Base-by-base conservation (phyloP, 1,140 invertebrate genomes). In the Drosophila orena region DNA sequence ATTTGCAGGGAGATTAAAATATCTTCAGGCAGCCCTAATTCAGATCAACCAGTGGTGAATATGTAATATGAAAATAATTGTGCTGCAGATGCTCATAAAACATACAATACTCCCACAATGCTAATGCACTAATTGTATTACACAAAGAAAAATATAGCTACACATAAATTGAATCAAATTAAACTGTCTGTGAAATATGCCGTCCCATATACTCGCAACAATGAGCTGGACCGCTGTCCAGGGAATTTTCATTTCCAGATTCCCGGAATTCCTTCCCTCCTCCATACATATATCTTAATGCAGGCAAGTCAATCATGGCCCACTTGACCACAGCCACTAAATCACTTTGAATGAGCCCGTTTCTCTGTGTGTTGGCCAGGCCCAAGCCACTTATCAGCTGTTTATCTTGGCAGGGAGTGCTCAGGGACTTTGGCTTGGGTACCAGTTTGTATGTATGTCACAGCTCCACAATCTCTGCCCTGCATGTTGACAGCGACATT, bases 261-360 rank as follows among this genome's bases (percentile, higher is more conserved):
- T 64, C 58, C 61, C 62, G n/a, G 20, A 72, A 72, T 59, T 71
- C 47, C 27, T 40, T 37, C 7, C n/a, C 8, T 30, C 15, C 11
- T 30, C 15, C 11, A 3, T 1, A 14, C 71, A 49, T 80, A 58
- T 78, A 60, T 74, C 77, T 42, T 49, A 64, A 38, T 62, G 55
- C 44, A 61, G 54, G 43, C 64, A 62, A 88, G 83, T 86, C 83
- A 88, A 86, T 86, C 83, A 88, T 76, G 57, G 69, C 54, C 78
- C 81, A 86, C 81, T 86, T 86, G 81, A 86, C 83, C 83, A 76
- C 79, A 77, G 74, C 69, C 83, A 79, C 83, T 86, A 88, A 86
- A 86, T 86, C 83, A 86, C 79, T 79, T 61, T 88, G 61, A 88
- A 83, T 69, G 83, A 69, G 68, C 54, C 64, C 66, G 57, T 52